phyloP scores from a whole-genome alignment of 2,888 invertebrate genomes.

The Phalera bucephala region DNA sequence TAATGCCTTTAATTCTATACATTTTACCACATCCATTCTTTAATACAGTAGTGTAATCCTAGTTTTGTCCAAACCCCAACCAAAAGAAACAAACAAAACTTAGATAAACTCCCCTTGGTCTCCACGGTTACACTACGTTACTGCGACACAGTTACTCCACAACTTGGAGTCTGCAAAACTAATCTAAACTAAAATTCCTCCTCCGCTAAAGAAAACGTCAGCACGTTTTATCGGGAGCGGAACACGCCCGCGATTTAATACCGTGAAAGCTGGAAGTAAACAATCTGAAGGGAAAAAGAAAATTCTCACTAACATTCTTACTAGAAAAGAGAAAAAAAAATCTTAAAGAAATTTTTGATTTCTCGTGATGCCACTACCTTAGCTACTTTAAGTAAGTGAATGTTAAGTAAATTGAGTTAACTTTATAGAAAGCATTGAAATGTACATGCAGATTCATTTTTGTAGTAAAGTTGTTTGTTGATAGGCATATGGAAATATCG shows the following conservation, averaged over 20 bases:
- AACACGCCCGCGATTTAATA: conserved; percentile 11
- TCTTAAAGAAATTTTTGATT: conserved; percentile 3
- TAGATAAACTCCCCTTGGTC: no score
- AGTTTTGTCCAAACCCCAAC: no score
- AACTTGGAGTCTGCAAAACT: neutral
- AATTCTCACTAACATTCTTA: conserved; percentile 12
- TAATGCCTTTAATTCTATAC: no score
- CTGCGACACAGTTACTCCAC: no score
- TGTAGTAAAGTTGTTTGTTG: no score
- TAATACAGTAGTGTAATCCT: no score
- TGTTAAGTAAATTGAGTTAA: neutral
- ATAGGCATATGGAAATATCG: no score
- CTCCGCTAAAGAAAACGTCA: conserved; percentile 6
- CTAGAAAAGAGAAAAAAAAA: neutral
- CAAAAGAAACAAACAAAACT: no score
- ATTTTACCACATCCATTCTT: no score
- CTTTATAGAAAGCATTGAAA: no score
- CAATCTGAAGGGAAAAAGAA: conserved; percentile 11
- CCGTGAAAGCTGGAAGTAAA: conserved; percentile 17
- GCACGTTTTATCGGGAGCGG: conserved; percentile 3
- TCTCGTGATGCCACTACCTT: neutral
- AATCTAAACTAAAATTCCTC: neutral
- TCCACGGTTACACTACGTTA: no score
- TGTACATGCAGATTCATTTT: no score
- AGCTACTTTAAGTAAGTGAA: neutral